Percentiles rank a stretch among this genome's conserved stretches.
phyloP scores from a whole-genome alignment of 2,888 invertebrate species.

The Stenichneumon culpator region DNA sequence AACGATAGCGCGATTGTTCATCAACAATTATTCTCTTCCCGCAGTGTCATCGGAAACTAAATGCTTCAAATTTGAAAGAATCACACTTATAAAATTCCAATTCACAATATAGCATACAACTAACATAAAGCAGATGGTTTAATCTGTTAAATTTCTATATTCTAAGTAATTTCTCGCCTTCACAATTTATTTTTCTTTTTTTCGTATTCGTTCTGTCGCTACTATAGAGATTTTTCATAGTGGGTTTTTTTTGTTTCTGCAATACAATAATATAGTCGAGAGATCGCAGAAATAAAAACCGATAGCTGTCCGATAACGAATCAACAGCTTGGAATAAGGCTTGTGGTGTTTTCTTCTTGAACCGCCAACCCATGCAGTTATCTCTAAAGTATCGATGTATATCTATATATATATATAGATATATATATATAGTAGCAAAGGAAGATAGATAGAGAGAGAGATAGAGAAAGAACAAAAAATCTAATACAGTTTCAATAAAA shows the following conservation, averaged over 20 bases:
- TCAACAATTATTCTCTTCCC: constrained; percentile 26
- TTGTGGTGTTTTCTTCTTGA: constrained; percentile 55
- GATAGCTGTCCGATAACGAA: constrained; percentile 45
- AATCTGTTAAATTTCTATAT: constrained; percentile 56
- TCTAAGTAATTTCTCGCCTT: constrained; percentile 60
- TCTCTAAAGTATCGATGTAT: constrained; percentile 37
- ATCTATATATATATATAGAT: not conserved
- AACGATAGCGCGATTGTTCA: constrained; percentile 22
- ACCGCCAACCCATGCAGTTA: constrained; percentile 45
- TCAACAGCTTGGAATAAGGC: constrained; percentile 62
- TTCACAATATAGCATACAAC: constrained; percentile 67
- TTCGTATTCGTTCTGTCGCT: constrained; percentile 33
- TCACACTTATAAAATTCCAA: constrained; percentile 67
- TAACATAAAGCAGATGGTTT: constrained; percentile 64
- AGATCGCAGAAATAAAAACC: constrained; percentile 51
- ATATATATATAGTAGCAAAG: constrained; percentile 1
- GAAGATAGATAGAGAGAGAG: not conserved
- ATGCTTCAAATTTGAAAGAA: constrained; percentile 56
- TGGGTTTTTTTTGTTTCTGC: constrained; percentile 11
- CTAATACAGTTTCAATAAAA: constrained; percentile 27
- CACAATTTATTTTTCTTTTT: constrained; percentile 45
- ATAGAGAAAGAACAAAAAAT: constrained; percentile 32
- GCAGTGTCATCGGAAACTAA: constrained; percentile 45
- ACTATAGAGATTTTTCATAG: constrained; percentile 49
- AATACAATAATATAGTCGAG: constrained; percentile 35